Evolutionary conservation across 35 echinoderm and acorn worm species (phyloP), one percentile per base, ranked within the genome.

Genomic region (Acanthaster planci): DNA sequence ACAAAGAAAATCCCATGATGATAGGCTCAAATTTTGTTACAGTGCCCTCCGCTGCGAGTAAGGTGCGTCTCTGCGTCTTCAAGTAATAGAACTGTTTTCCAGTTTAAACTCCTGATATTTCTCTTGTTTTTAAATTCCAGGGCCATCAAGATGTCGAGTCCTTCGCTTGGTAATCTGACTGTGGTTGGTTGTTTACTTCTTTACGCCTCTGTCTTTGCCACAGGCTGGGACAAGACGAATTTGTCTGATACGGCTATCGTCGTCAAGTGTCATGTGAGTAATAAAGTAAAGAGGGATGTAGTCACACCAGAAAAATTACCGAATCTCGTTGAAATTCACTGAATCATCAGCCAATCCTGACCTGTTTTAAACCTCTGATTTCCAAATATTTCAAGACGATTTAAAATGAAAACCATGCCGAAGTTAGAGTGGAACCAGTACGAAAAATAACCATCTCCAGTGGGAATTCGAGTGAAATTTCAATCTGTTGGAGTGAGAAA

Each of bases 121-220:
- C 30, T 19, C 5, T 67, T 22, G 9, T 10, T 22, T 22, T 67
- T 35, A 51, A 34, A 77, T 18, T 52, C 0, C 47, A 67, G 82
- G 38, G 82, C 82, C 5, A 84, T 84, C 82, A 84, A 84, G 56
- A 84, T 84, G 38, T 84, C 82, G 18, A 84, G 82, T 21, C 82
- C 82, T 23, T 37, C 60, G 0, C 37, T 84, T 10, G 60, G 56
- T 50, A 84, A 84, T 56, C 40, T 84, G 16, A 67, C 37, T 50
- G 56, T 84, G 36, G 36, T 84, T 18, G 82, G 82, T 67, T 84
- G 58, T 55, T 15, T 84, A 0, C 3, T 51, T 60, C 82, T 84
- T 56, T 84, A 84, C 40, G 29, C 82, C 2, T 36, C 82, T 0
- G 55, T 75, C 37, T 39, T 84, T 18, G n/a, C 56, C 14, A 67